These are phyloP conservation scores for Colletes latitarsis DNA, from an alignment of 1,140 invertebrate species.

Conservation along the genomic window DNA sequence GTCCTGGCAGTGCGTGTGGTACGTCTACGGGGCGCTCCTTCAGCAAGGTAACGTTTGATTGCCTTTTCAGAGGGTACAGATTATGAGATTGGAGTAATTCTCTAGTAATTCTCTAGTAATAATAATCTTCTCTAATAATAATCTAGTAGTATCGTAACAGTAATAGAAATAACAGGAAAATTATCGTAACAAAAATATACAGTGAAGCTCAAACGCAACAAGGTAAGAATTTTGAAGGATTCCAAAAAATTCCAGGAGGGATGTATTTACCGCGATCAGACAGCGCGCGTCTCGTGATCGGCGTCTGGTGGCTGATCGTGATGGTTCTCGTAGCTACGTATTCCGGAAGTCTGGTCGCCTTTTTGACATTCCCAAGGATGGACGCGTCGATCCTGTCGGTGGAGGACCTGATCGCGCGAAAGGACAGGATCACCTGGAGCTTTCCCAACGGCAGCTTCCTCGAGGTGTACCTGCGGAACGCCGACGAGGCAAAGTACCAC, in stretches of 20 bases:
- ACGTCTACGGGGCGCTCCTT: conserved; percentile 93
- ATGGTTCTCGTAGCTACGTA: conserved; percentile 95
- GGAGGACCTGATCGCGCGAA: conserved; percentile 85
- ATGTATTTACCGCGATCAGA: conserved; percentile 91
- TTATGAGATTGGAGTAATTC: too few relatives aligned
- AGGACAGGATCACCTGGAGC: conserved; percentile 87
- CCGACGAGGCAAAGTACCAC: conserved; percentile 82
- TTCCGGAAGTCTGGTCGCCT: conserved; percentile 95
- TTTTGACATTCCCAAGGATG: conserved; percentile 95
- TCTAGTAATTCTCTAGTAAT: too few relatives aligned
- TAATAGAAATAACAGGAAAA: too few relatives aligned
- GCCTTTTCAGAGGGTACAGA: conserved; percentile 1
- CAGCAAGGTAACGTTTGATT: conserved; percentile 88
- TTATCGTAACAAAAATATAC: background rate
- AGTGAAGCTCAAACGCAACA: too few relatives aligned
- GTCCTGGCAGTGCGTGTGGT: conserved; percentile 90
- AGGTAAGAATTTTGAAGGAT: too few relatives aligned
- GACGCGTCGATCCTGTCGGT: conserved; percentile 89
- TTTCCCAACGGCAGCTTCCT: conserved; percentile 87
- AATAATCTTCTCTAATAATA: too few relatives aligned
- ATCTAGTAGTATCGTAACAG: too few relatives aligned
- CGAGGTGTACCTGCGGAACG: conserved; percentile 84
- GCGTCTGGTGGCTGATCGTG: conserved; percentile 96
- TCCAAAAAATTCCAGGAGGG: conserved; percentile 84
- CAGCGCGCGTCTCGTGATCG: conserved; percentile 93